Evolutionary conservation across 2,888 invertebrate genomes (phyloP), one percentile per base, ranked within the genome.

Genomic region (Volucella inanis): DNA sequence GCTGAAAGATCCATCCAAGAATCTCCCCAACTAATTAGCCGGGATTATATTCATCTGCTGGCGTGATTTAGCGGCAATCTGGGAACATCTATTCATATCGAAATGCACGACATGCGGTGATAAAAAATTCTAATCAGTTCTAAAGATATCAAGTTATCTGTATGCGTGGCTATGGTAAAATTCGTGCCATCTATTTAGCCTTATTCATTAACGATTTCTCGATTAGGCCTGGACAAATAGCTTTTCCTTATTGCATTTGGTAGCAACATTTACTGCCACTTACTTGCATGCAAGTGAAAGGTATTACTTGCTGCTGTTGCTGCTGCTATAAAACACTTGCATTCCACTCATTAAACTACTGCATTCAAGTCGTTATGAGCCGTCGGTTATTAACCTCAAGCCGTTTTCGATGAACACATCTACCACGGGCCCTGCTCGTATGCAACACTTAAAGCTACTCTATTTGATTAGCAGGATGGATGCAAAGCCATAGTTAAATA

Each of bases 381-480:
- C 41, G n/a, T 8, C 15, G 55, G 62, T 57, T 43, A 11, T 57
- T 78, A 62, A 43, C 47, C 41, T 45, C 52, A 6, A 62, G n/a
- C 18, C 22, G 31, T 18, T 39, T n/a, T 12, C 50, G 62, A 65
- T 15, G 18, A 64, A 49, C 62, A 45, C n/a, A 9, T 31, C 4
- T 47, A 54, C 22, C 22, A 45, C 14, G 8, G 14, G 22, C 31
- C 31, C 31, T 31, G 31, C 31, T 31, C 31, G 1, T 31, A 31
- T 6, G 31, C 31, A 31, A 31, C 61, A 64, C 77, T 71, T 78
- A 50, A 43, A 6, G 14, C 57, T 72, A 50, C 62, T 72, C 43
- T 14, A 50, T 64, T 57, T 72, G 57, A 78, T 57, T 71, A 43
- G 55, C 31, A 57, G 55, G 55, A 62, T 61, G 9, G 12, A 41